Evolutionary conservation across 2,797 vertebrate species (phyloP), one percentile per base, ranked within the genome.

Genomic region (Sebastes dallii): DNA sequence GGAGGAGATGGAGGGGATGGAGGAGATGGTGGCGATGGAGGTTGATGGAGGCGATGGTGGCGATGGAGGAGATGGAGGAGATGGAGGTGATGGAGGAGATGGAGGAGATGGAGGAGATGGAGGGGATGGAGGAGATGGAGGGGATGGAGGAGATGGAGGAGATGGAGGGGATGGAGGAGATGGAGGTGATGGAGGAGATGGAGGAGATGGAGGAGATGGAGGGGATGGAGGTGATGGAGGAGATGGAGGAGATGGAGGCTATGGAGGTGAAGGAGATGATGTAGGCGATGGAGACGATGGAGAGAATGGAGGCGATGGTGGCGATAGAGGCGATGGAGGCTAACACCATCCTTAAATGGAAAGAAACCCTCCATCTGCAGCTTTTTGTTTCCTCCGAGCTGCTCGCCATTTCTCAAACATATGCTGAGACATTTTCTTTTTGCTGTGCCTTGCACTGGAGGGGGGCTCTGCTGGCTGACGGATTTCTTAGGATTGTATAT

Each of bases 281-380:
- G 24, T 3, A 25, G 24, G 24, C 0, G 30, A 32, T 32, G 32
- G 8, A 32, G 32, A 0, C 9, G 9, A 34, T 34, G 32, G 9
- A 34, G 32, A 1, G 9, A 4, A 34, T 34, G 32, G 32, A 34
- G 9, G 32, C 3, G 8, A 83, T n/a, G 64, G 59, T 81, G 69
- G 72, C 81, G 6, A 6, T 29, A 1, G 32, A 34, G 32, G 10
- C 10, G 34, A 83, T n/a, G 64, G 59, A 84, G 69, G 75, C 84
- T 73, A 82, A 89, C 84, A 82, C 78, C 61, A 56, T 90, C 82
- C 72, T 87, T 80, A 88, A 88, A 91, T 75, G 60, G 67, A 88
- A 82, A 81, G 32, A 62, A 86, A 85, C 55, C 64, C 65, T 86
- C 73, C 86, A 87, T 88, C 72, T 86, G 88, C 78, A 87, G 76